Conservation (phyloP, 2,113 vertebrate species). For the Lanius ludovicianus region DNA sequence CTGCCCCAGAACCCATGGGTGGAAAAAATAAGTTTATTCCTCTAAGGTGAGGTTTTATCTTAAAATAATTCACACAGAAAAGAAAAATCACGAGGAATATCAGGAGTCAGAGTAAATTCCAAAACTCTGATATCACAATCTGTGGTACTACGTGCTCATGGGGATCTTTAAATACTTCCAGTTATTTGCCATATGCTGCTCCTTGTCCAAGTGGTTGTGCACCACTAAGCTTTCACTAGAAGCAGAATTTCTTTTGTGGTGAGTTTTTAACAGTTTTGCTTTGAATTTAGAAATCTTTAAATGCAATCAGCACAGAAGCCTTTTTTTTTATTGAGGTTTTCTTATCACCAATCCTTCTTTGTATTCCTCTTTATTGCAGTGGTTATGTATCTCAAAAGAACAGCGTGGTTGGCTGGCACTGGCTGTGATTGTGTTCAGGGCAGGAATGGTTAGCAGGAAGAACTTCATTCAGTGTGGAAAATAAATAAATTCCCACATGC, state of each 20-base stretch:
- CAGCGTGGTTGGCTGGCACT: neutral
- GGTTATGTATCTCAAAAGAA: neutral
- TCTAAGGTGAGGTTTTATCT: neutral
- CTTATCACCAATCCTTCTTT: neutral
- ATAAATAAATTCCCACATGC: conserved; percentile 34
- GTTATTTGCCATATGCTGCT: neutral
- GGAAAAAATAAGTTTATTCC: neutral
- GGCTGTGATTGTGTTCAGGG: neutral
- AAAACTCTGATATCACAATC: neutral
- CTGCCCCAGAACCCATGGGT: neutral
- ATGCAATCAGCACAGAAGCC: neutral
- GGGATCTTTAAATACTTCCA: neutral
- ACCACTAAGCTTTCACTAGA: neutral
- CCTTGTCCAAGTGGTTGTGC: neutral
- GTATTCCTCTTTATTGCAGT: neutral
- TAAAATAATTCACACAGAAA: neutral
- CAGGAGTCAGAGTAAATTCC: neutral
- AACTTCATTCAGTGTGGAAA: neutral
- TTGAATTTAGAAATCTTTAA: neutral
- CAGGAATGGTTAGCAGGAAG: neutral
- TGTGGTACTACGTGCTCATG: neutral
- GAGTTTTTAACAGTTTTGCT: neutral
- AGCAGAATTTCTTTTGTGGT: neutral
- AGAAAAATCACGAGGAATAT: neutral
- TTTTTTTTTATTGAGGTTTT: neutral